Percentiles rank a stretch among this genome's conserved stretches.
Conservation (phyloP, 1,140 invertebrate genomes). For the Drosophila tropicalis region DNA sequence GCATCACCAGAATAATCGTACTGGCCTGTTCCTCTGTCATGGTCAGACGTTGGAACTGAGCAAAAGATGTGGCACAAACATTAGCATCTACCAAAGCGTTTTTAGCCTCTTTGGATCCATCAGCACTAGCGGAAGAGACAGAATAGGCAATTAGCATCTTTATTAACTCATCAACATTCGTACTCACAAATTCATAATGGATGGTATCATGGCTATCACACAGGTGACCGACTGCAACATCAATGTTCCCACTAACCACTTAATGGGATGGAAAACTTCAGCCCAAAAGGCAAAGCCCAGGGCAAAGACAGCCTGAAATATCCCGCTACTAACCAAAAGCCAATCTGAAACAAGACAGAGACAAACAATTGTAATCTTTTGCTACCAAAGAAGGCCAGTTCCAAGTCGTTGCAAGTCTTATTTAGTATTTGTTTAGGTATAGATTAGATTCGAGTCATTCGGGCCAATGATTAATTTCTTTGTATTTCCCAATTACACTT, state of each 20-base stretch:
- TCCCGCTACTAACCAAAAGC: slow-evolving; percentile 84
- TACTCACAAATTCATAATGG: slow-evolving; percentile 83
- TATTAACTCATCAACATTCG: neutral
- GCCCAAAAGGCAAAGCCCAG: slow-evolving; percentile 86
- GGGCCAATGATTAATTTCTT: neutral
- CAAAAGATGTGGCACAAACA: slow-evolving; percentile 71
- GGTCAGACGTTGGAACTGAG: slow-evolving; percentile 61
- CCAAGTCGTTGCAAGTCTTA: neutral
- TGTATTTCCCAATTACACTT: neutral
- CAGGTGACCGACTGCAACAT: slow-evolving; percentile 85
- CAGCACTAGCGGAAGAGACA: slow-evolving; percentile 36
- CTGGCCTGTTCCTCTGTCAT: slow-evolving; percentile 62
- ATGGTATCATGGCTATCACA: slow-evolving; percentile 85
- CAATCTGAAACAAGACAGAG: slow-evolving; percentile 83
- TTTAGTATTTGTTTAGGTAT: neutral
- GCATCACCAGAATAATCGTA: slow-evolving; percentile 83
- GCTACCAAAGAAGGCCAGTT: neutral
- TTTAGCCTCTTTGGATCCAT: slow-evolving; percentile 47
- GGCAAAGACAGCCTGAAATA: slow-evolving; percentile 85
- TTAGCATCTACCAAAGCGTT: slow-evolving; percentile 56
- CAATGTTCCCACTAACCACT: slow-evolving; percentile 85
- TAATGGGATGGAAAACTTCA: slow-evolving; percentile 85
- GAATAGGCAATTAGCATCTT: neutral
- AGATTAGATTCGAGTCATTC: slow-evolving; percentile 1
- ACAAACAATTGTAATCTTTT: neutral